Evolutionary conservation across 2,113 vertebrate species (phyloP).

Genomic region (Istiophorus platypterus): DNA sequence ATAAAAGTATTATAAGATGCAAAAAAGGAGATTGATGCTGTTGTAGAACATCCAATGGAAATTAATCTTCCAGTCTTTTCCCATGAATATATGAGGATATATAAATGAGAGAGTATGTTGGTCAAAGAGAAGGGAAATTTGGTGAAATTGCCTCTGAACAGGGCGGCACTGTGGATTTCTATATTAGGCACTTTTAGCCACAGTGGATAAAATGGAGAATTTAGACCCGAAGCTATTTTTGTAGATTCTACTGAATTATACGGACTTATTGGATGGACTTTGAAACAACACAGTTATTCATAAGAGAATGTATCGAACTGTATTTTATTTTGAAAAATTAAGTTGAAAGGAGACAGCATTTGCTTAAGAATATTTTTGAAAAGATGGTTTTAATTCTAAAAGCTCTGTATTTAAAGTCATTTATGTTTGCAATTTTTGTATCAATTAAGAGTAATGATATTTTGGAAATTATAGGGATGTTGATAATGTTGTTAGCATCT

Average conservation of each 20-base stretch:
- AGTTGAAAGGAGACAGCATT: background rate
- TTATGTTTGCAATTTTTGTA: no score
- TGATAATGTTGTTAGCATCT: background rate
- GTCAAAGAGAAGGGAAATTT: background rate
- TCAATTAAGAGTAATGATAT: no score
- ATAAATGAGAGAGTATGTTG: background rate
- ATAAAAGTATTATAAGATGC: background rate
- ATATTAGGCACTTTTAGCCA: background rate
- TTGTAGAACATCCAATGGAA: background rate
- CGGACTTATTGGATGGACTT: no score
- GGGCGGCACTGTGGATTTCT: accelerated
- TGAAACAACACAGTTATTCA: no score
- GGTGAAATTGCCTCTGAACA: background rate
- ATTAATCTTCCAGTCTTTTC: background rate
- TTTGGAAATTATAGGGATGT: no score
- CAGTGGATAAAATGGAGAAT: no score
- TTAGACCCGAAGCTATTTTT: background rate
- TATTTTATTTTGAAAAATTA: background rate
- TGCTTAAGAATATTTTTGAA: no score
- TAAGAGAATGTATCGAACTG: no score
- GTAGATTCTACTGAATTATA: background rate
- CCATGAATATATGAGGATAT: background rate
- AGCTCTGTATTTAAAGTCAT: no score
- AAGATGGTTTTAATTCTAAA: no score
- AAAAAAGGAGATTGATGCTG: background rate